Evolutionary conservation across 2,797 vertebrate genomes (phyloP), one percentile per base, ranked within the genome.

Genomic region (Melopsittacus undulatus): DNA sequence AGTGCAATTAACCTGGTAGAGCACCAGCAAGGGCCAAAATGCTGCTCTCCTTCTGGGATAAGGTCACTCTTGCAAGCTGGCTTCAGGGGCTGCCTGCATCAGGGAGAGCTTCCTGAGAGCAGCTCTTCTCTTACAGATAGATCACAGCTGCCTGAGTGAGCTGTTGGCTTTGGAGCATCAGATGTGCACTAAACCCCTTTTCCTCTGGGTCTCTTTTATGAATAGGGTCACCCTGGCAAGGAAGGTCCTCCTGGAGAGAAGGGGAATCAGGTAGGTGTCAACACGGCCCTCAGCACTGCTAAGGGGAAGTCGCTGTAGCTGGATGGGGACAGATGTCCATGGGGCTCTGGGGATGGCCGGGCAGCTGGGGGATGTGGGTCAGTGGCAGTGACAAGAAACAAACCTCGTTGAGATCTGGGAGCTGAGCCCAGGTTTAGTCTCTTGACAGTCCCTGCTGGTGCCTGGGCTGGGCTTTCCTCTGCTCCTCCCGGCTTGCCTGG

Each of bases 141-240:
- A 73, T 24, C 23, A 3, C 2, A 46, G 10, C 8, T 27, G 11
- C 59, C 48, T n/a, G 56, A n/a, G 56, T 0, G 2, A 64, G 38
- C 13, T 21, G 26, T 30, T 40, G 38, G 20, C 22, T 90, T 51
- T 12, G 32, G 56, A 54, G 48, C 6, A 8, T 36, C 4, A 22
- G 5, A 14, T 9, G 56, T 30, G 74, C 66, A 9, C 92, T 40
- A 78, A 3, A 29, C 13, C 7, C 19, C 0, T 85, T 43, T 92
- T 36, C 56, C 86, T 26, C 57, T 92, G 61, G 74, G 56, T 86
- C 75, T 72, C 22, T 92, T 80, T 79, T 80, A 4, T 74, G 73
- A 52, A 94, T 94, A 99, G 99, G 99, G 99, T 95, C 99, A 99
- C 95, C 99, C 99, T 54, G 99, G 99, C 95, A 99, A 99, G 97